A percentile compares a stretch with the other conserved stretches of the same genome.
These are phyloP conservation scores for Drosophila repletoides DNA, from an alignment of 1,140 invertebrate species.

Conservation along the genomic window DNA sequence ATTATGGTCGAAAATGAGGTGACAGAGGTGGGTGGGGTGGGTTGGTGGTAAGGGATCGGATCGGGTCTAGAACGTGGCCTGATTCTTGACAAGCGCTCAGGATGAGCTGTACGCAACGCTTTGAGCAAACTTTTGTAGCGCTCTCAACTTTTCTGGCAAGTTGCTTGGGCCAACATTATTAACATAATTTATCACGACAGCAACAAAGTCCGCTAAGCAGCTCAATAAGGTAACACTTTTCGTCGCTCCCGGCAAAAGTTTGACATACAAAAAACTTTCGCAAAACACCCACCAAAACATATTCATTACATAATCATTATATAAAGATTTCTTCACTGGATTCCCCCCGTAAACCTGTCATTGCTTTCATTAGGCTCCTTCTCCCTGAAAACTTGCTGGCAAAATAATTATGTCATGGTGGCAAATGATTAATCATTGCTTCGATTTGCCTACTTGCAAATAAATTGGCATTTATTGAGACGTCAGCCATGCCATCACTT, in stretches of 20 bases:
- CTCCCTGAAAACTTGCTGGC: slow-evolving; percentile 19
- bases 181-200: slow-evolving; percentile 79
- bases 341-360: slow-evolving; percentile 20
- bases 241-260: slow-evolving; percentile 11
- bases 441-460: slow-evolving; percentile 50
- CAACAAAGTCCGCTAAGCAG: slow-evolving; percentile 50
- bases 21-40: slow-evolving; percentile 26
- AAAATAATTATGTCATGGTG: slow-evolving; percentile 66
- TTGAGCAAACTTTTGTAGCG: slow-evolving; percentile 50
- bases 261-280: slow-evolving; percentile 32
- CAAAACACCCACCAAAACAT: slow-evolving; percentile 43
- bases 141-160: slow-evolving; percentile 67
- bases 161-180: slow-evolving; percentile 66
- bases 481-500: slow-evolving; percentile 12
- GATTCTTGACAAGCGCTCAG: slow-evolving; percentile 63
- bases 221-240: slow-evolving; percentile 78
- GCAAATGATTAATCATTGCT: slow-evolving; percentile 67
- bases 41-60: slow-evolving; percentile 8
- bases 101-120: slow-evolving; percentile 47
- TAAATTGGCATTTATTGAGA: slow-evolving; percentile 70
- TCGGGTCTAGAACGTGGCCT: slow-evolving; percentile 46
- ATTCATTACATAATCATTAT: slow-evolving; percentile 75
- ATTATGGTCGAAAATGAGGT: slow-evolving; percentile 65
- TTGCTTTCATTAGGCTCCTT: slow-evolving; percentile 50
- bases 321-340: slow-evolving; percentile 14